Percentiles rank a stretch among this genome's conserved stretches.
phyloP scores from a whole-genome alignment of 2,888 invertebrate genomes.

The Cerceris rybyensis region DNA sequence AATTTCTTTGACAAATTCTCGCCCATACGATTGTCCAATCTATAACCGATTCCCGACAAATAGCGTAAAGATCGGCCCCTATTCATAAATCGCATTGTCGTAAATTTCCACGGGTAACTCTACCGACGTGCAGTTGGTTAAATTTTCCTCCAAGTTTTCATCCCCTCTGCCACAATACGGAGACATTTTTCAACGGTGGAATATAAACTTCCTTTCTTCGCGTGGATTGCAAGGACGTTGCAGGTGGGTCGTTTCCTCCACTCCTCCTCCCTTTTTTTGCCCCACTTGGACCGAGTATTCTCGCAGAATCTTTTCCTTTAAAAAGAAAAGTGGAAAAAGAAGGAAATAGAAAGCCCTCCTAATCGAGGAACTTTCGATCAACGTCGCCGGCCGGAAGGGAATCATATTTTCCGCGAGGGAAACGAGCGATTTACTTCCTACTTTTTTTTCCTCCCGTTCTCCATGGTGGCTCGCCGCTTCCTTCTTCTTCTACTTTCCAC shows the following conservation, averaged over 20 bases:
- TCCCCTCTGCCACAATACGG: constrained; percentile 47
- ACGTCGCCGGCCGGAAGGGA: constrained; percentile 71
- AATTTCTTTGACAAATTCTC: no score
- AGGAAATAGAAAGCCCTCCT: constrained; percentile 50
- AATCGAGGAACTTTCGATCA: constrained; percentile 74
- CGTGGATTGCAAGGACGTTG: constrained; percentile 43
- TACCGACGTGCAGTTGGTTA: constrained; percentile 28
- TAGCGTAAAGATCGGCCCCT: constrained; percentile 14
- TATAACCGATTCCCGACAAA: neutral
- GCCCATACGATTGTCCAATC: neutral
- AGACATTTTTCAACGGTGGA: constrained; percentile 57
- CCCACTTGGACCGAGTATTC: constrained; percentile 25
- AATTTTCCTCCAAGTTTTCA: constrained; percentile 53
- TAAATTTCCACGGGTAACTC: constrained; percentile 41
- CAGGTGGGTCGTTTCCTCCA: constrained; percentile 57
- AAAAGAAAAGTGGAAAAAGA: constrained; percentile 14
- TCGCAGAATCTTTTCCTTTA: constrained; percentile 49
- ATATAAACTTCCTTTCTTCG: constrained; percentile 50
- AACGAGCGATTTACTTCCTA: constrained; percentile 52
- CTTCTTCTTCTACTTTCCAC: constrained; percentile 17
- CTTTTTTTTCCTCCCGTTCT: constrained; percentile 16
- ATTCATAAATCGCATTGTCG: constrained; percentile 57
- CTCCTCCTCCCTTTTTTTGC: constrained; percentile 27
- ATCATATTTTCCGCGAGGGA: constrained; percentile 70
- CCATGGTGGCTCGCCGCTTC: constrained; percentile 17